phyloP scores from a whole-genome alignment of 2,113 vertebrate genomes.

The Planiliza haematocheilus region DNA sequence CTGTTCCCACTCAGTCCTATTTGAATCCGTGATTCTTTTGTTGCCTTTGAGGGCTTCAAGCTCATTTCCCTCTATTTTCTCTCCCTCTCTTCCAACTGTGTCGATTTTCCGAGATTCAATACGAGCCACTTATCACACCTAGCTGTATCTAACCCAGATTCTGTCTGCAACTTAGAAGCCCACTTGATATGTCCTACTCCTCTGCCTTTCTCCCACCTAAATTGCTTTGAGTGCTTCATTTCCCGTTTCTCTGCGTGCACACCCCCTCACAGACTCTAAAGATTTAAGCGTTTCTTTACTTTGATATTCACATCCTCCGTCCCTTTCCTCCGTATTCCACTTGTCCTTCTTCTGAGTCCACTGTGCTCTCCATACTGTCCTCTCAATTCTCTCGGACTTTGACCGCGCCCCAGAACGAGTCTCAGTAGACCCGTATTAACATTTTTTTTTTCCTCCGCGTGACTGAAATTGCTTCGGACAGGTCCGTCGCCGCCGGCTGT shows the following conservation, averaged over 20 bases:
- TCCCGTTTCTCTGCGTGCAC: constrained; percentile 36
- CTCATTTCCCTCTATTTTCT: constrained; percentile 26
- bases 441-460: constrained; percentile 15
- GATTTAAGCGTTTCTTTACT: constrained; percentile 38
- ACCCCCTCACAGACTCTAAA: constrained; percentile 23
- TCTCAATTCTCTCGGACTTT: constrained; percentile 39
- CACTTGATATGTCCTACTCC: constrained; percentile 46
- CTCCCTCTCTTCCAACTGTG: constrained; percentile 13
- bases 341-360: constrained; percentile 31
- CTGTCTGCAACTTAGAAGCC: constrained; percentile 21
- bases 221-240: constrained; percentile 63
- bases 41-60: constrained; percentile 22
- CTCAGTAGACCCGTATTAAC: constrained; percentile 42
- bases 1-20: neutral
- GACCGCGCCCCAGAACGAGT: constrained; percentile 14
- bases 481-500: constrained; percentile 17
- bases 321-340: constrained; percentile 10
- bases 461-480: constrained; percentile 48
- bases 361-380: constrained; percentile 12
- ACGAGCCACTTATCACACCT: constrained; percentile 49
- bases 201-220: constrained; percentile 50
- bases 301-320: constrained; percentile 24
- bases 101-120: constrained; percentile 38
- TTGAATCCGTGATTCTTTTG: constrained; percentile 32
- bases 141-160: constrained; percentile 36